Percentiles rank a stretch among this genome's conserved stretches.
Evolutionary conservation across 2,113 vertebrate species (phyloP).

Genomic region (Poecilia latipinna): DNA sequence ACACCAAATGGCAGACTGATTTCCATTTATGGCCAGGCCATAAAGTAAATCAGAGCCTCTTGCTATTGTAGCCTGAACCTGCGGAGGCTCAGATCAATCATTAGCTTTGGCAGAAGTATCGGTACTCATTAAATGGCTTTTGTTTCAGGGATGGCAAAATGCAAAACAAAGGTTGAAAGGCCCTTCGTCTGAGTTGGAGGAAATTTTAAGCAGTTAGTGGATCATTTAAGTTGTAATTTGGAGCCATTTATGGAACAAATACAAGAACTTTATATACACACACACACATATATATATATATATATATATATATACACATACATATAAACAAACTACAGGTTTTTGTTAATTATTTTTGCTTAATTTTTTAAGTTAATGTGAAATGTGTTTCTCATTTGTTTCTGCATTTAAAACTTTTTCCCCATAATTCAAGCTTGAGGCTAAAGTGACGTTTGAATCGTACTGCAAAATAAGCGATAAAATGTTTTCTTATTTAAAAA

Average conservation of each 20-base stretch:
- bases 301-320: too few relatives aligned
- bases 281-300: too few relatives aligned
- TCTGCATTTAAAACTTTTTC: too few relatives aligned
- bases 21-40: not conserved
- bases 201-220: not conserved
- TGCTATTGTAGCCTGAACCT: slow-evolving; percentile 16
- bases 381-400: too few relatives aligned
- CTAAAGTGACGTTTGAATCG: too few relatives aligned
- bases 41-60: slow-evolving; percentile 11
- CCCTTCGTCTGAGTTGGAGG: not conserved
- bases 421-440: too few relatives aligned
- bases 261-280: not conserved
- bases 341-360: too few relatives aligned
- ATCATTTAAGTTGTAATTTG: not conserved
- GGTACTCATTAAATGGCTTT: slow-evolving; percentile 33
- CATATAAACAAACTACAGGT: too few relatives aligned
- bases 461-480: too few relatives aligned
- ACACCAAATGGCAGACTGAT: not conserved
- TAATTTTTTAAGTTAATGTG: too few relatives aligned
- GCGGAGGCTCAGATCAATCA: slow-evolving; percentile 24
- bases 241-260: not conserved
- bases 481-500: too few relatives aligned
- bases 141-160: not conserved
- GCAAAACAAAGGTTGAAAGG: not conserved
- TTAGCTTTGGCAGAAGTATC: slow-evolving; percentile 1